Percentiles rank a stretch among this genome's conserved stretches.
Conservation (phyloP, 2,113 vertebrate species). For the Balaeniceps rex region DNA sequence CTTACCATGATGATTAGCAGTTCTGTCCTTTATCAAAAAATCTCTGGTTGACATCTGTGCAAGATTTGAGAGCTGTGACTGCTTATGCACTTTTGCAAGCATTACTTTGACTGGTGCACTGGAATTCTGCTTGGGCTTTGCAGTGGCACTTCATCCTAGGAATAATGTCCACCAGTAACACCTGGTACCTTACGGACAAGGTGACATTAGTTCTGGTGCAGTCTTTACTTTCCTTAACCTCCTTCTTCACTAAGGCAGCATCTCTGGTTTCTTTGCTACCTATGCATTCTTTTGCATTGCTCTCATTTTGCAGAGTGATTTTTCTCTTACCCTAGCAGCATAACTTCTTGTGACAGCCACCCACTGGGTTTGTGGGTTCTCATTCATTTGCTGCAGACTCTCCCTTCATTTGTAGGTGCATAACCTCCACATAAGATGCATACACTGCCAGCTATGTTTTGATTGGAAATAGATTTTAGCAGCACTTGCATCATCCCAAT, state of each 20-base stretch:
- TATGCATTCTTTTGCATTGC: neutral
- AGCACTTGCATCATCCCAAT: neutral
- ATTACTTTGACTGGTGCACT: neutral
- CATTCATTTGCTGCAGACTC: neutral
- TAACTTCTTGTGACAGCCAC: neutral
- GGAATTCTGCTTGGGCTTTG: neutral
- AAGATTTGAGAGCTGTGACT: neutral
- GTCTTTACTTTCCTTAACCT: neutral
- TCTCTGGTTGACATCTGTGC: neutral
- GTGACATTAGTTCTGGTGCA: neutral
- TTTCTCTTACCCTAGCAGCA: neutral
- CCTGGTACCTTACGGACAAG: neutral
- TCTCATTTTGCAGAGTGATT: neutral
- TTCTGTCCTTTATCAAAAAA: neutral
- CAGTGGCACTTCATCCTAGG: neutral
- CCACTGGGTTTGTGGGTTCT: neutral
- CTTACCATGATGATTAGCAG: neutral
- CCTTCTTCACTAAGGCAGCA: neutral
- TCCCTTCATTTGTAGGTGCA: neutral
- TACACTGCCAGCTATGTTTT: neutral
- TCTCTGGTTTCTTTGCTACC: neutral
- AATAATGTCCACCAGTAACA: neutral
- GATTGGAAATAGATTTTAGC: neutral
- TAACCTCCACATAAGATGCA: neutral
- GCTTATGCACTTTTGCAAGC: neutral